Evolutionary conservation across 2,113 vertebrate genomes (phyloP).

Genomic region (Catharus fuscescens): DNA sequence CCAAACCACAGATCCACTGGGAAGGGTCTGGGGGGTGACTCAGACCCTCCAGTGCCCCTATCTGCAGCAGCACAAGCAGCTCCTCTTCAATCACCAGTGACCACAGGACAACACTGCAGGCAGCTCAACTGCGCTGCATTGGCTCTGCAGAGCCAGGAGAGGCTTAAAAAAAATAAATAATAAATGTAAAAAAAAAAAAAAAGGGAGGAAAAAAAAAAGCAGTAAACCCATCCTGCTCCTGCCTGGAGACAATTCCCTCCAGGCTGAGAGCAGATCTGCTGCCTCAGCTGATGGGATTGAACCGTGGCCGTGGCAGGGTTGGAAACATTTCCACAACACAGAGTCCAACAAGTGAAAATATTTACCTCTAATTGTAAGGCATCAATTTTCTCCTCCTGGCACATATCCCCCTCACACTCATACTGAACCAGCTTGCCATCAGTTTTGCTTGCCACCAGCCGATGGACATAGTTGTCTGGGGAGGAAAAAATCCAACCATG

Average conservation of each 20-base stretch:
- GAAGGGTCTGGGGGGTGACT: not conserved
- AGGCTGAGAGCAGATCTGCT: constrained; percentile 34
- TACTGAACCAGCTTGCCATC: constrained; percentile 99
- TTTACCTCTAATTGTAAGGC: constrained; percentile 93
- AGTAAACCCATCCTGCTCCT: not conserved
- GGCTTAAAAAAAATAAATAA: not conserved
- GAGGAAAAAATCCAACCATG: not conserved
- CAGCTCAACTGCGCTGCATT: constrained; percentile 1
- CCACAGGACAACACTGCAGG: not conserved
- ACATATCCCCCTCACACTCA: constrained; percentile 95
- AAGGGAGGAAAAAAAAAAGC: not conserved
- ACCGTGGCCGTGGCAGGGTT: not conserved
- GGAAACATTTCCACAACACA: not conserved
- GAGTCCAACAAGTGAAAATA: not conserved
- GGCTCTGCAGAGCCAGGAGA: constrained; percentile 41
- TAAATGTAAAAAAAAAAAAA: not conserved
- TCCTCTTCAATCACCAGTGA: not conserved
- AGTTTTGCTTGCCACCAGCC: constrained; percentile 95
- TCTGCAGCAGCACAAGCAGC: not conserved
- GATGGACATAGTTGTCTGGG: constrained; percentile 97
- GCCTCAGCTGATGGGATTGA: constrained; percentile 6
- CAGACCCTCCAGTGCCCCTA: not conserved
- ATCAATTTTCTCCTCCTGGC: constrained; percentile 97
- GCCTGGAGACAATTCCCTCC: constrained; percentile 11
- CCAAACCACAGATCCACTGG: not conserved